Percentiles rank a stretch among this genome's conserved stretches.
Evolutionary conservation across 2,113 vertebrate genomes (phyloP).

Genomic region (Tetraodon nigroviridis): DNA sequence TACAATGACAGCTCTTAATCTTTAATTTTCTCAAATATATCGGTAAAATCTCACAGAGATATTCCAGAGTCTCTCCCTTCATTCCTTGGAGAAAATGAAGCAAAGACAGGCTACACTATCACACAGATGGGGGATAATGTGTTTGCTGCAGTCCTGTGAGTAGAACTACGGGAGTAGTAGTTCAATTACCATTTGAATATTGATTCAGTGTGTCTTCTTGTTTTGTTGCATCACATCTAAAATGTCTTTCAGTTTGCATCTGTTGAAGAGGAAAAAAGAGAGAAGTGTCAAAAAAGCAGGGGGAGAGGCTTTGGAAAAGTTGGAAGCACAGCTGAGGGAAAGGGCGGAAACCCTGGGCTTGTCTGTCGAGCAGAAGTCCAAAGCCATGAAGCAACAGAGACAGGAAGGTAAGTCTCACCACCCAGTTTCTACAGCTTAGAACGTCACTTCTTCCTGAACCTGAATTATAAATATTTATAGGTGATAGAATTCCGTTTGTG

Average conservation of each 20-base stretch:
- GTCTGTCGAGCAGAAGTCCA: conserved; percentile 84
- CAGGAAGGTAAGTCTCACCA: conserved; percentile 78
- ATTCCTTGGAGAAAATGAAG: conserved; percentile 89
- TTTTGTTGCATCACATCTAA: background rate
- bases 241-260: conserved; percentile 73
- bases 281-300: conserved; percentile 73
- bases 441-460: background rate
- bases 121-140: conserved; percentile 88
- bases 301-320: conserved; percentile 64
- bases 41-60: conserved; percentile 74
- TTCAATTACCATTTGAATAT: too few relatives aligned
- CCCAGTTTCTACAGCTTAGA: background rate
- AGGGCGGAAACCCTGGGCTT: conserved; percentile 79
- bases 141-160: conserved; percentile 93
- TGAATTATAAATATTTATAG: background rate
- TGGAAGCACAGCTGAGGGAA: conserved; percentile 81
- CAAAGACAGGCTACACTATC: conserved; percentile 84
- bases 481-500: background rate
- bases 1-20: background rate
- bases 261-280: conserved; percentile 82
- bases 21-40: conserved; percentile 11
- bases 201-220: background rate
- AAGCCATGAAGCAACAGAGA: conserved; percentile 89
- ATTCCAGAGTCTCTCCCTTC: conserved; percentile 85
- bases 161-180: conserved; percentile 4